Base-by-base conservation (phyloP, 2,113 vertebrate genomes). In the Thinocorus orbignyianus region DNA sequence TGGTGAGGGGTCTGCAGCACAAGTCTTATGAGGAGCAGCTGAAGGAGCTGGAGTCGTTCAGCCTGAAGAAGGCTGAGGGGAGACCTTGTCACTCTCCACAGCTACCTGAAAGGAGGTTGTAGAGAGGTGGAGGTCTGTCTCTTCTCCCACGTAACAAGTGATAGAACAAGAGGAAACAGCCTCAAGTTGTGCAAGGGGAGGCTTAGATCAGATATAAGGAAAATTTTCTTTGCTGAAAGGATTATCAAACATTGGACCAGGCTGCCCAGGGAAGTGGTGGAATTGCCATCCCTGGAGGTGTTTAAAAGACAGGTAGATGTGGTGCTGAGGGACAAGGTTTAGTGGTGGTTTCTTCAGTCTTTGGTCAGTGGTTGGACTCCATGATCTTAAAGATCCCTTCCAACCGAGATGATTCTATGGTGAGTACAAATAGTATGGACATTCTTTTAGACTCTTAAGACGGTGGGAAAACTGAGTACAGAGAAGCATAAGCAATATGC, bases 391-490 rank as follows among this genome's bases (percentile, higher is more conserved):
- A 58, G 13, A 9, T n/a, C 33, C 13, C 22, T 35, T 58, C 57
- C 57, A 58, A 35, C 33, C 6, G 4, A 24, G 23, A 14, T 22
- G 33, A n/a, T n/a, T 58, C 55, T 18, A 2, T 8, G 13, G 17
- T 16, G 24, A 41, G n/a, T 26, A 8, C 22, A 35, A n/a, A 4
- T 9, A 35, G n/a, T 14, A 2, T 11, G n/a, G 5, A 9, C 4
- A 0, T 10, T 1, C 6, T 51, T 23, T 65, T 44, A n/a, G n/a
- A n/a, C n/a, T n/a, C n/a, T 35, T 13, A 25, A 28, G 25, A 52
- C 41, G 41, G 28, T 37, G 6, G 16, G 3, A 42, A 25, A 49
- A 2, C 49, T 26, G 31, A 72, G 62, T 65, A 5, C 30, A 62
- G 33, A 51, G 49, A 3, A 14, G 8, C 17, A 28, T 1, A 8